phyloP scores from a whole-genome alignment of 1,140 invertebrate species.

The Acromyrmex heyeri region DNA sequence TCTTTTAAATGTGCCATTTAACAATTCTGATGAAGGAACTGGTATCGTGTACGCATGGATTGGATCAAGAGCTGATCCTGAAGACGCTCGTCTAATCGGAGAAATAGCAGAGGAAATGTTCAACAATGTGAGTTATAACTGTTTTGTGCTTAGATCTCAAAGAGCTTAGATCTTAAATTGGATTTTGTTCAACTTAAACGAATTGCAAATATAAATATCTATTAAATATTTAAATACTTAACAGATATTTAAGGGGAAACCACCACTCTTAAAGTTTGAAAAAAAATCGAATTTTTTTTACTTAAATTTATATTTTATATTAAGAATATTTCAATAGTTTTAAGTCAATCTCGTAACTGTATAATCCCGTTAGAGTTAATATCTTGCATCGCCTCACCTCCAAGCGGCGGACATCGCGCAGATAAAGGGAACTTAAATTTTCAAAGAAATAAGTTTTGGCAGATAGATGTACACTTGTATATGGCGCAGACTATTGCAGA shows the following conservation, averaged over 20 bases:
- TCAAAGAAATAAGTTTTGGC: too few relatives aligned
- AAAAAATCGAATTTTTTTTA: too few relatives aligned
- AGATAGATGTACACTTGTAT: too few relatives aligned
- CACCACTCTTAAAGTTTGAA: too few relatives aligned
- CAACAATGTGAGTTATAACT: conserved; percentile 89
- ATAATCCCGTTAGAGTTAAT: too few relatives aligned
- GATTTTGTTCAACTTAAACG: neutral
- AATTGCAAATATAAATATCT: neutral
- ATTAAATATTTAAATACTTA: neutral
- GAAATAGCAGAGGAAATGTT: conserved; percentile 98
- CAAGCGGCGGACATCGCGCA: too few relatives aligned
- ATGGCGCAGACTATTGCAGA: too few relatives aligned
- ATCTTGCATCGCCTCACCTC: too few relatives aligned
- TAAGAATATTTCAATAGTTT: too few relatives aligned
- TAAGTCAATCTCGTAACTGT: too few relatives aligned
- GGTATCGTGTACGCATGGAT: conserved; percentile 99
- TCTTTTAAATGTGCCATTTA: conserved; percentile 98
- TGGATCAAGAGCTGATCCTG: conserved; percentile 94
- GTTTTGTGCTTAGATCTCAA: neutral
- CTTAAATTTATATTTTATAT: too few relatives aligned
- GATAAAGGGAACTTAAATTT: too few relatives aligned
- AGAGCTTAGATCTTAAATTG: neutral
- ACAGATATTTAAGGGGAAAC: neutral
- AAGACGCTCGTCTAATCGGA: conserved; percentile 95
- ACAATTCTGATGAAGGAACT: conserved; percentile 93